Evolutionary conservation across 2,797 vertebrate species (phyloP).

Genomic region (Sorex maritimensis): DNA sequence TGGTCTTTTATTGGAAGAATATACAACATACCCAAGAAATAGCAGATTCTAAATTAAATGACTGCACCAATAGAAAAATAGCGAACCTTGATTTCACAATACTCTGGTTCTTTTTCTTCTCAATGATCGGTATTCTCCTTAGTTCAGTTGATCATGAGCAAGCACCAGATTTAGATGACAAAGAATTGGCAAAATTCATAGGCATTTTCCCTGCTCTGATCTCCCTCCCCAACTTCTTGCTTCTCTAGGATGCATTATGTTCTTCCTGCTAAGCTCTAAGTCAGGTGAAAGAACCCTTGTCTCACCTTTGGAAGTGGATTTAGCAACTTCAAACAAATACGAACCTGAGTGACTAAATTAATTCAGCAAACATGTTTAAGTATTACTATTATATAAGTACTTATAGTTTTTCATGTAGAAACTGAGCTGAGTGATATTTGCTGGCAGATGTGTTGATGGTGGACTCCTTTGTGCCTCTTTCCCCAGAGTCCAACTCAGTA

Average conservation of each 20-base stretch:
- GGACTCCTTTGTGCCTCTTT: not conserved
- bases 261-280: not conserved
- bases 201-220: not conserved
- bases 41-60: not conserved
- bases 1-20: not conserved
- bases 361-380: not conserved
- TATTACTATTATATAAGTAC: no score
- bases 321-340: not conserved
- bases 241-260: not conserved
- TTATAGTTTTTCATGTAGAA: not conserved
- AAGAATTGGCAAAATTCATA: not conserved
- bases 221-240: not conserved
- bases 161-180: conserved; percentile 20
- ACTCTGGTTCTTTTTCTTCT: not conserved
- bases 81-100: not conserved
- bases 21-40: not conserved
- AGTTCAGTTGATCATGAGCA: not conserved
- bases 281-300: conserved; percentile 7
- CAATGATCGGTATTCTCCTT: not conserved
- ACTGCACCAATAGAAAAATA: not conserved
- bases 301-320: not conserved
- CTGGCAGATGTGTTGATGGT: not conserved
- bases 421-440: not conserved
- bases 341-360: not conserved
- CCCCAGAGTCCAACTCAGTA: not conserved